Base-by-base conservation (phyloP, 1,140 invertebrate species). In the Apis laboriosa region DNA sequence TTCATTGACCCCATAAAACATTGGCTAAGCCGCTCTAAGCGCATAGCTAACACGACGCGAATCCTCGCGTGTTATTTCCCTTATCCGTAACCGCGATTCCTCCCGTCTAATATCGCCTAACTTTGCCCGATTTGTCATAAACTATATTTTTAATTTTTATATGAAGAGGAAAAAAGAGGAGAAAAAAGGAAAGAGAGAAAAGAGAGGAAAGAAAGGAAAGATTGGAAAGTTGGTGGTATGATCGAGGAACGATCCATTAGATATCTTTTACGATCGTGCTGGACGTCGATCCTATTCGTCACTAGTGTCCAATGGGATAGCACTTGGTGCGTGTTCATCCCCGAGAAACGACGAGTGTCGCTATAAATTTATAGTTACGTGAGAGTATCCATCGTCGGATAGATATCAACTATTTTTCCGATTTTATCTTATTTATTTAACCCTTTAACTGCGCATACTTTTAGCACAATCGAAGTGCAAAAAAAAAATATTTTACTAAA, bases 1-100 rank as follows among this genome's bases (percentile, higher is more conserved):
- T 83, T 83, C 85, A 83, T 86, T 83, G 77, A 43, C 55, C 63
- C 43, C 84, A 64, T 87, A 87, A 87, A 87, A 86, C 84, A 86
- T 78, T 70, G 34, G 17, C 74, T 55, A 68, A 55, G 75, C 63
- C 61, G 2, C 60, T 64, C 66, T 63, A 74, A 63, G 61, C n/a
- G 84, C 73, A n/a, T 43, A 67, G 61, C 61, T 56, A 85, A 81
- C 73, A 68, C 78, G 84, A 74, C 34, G 77, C 56, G 34, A 43
- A 24, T 19, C 61, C 28, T 19, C 63, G 55, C 72, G 84, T 82
- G 68, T 86, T 68, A 77, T 67, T 71, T 56, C 34, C 34, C 34
- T 43, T 43, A 43, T 43, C 34, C 34, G 19, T 64, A 24, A n/a
- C n/a, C 61, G n/a, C 28, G 61, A 13, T 64, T 64, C 11, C n/a